Evolutionary conservation across 2,888 invertebrate genomes (phyloP).

Genomic region (Nineta flava): DNA sequence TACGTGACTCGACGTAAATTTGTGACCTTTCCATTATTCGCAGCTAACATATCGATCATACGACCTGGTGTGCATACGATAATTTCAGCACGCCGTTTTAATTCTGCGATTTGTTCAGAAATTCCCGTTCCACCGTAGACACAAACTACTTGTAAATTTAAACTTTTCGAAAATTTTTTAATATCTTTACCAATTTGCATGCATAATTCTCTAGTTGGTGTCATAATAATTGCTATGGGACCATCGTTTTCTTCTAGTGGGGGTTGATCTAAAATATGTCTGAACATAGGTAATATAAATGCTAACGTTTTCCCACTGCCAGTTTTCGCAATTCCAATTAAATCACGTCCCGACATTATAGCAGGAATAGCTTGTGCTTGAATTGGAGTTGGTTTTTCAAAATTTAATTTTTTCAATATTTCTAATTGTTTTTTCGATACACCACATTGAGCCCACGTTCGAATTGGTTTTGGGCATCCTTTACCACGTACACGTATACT

Average conservation of each 20-base stretch:
- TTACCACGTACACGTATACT: constrained; percentile 93
- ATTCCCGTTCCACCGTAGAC: constrained; percentile 98
- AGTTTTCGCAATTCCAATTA: constrained; percentile 98
- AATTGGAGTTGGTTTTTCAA: constrained; percentile 96
- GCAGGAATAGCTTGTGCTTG: constrained; percentile 96
- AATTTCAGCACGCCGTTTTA: constrained; percentile 93
- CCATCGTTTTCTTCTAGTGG: constrained; percentile 93
- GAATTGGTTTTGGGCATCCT: constrained; percentile 89
- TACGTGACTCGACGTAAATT: constrained; percentile 94
- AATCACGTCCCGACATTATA: constrained; percentile 90
- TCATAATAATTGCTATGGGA: constrained; percentile 93
- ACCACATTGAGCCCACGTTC: constrained; percentile 96
- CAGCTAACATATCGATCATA: constrained; percentile 99
- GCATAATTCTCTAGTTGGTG: constrained; percentile 93
- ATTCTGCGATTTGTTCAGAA: constrained; percentile 82
- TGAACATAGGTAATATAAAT: constrained; percentile 93
- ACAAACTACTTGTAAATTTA: constrained; percentile 78
- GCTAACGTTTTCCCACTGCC: constrained; percentile 98
- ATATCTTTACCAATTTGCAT: constrained; percentile 98
- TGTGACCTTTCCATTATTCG: constrained; percentile 94
- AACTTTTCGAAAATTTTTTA: constrained; percentile 80
- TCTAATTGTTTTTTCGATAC: constrained; percentile 92
- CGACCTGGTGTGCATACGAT: constrained; percentile 98
- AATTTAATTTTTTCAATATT: constrained; percentile 72
- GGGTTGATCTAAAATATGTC: constrained; percentile 89